Percentiles rank a stretch among this genome's conserved stretches.
These are phyloP conservation scores for Muschampia plurimacula DNA, from an alignment of 2,888 invertebrate genomes.

Conservation along the genomic window DNA sequence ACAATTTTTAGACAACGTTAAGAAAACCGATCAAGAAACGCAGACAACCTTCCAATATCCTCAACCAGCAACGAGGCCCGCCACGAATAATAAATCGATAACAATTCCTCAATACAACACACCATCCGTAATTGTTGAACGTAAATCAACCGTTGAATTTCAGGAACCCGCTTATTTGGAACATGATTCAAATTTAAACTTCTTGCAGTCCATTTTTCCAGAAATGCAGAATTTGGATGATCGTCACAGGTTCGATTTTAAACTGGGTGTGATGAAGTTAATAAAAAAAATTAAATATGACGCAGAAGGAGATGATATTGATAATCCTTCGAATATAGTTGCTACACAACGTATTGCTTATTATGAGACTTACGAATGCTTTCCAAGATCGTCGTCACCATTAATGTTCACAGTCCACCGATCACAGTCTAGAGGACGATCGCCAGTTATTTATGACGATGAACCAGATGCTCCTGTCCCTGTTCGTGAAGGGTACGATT, in stretches of 20 bases:
- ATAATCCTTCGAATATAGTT: not conserved
- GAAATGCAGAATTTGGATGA: conserved; percentile 24
- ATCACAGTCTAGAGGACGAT: not conserved
- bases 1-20: conserved; percentile 13
- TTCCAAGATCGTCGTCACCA: not conserved
- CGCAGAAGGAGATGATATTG: not conserved
- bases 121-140: not conserved
- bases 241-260: conserved; percentile 31
- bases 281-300: conserved; percentile 27
- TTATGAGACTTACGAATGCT: not conserved
- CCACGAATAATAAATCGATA: not conserved
- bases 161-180: not conserved
- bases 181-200: not conserved
- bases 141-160: not conserved
- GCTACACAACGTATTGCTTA: not conserved
- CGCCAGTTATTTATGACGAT: not conserved
- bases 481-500: too few species aligned
- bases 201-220: conserved; percentile 17
- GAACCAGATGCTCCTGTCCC: not conserved
- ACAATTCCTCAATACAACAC: not conserved
- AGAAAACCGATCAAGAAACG: not conserved
- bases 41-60: not conserved
- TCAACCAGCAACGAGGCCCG: not conserved
- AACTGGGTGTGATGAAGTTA: conserved; percentile 22
- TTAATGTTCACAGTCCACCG: not conserved